Conservation (phyloP, 2,113 vertebrate species). For the Theropithecus gelada region DNA sequence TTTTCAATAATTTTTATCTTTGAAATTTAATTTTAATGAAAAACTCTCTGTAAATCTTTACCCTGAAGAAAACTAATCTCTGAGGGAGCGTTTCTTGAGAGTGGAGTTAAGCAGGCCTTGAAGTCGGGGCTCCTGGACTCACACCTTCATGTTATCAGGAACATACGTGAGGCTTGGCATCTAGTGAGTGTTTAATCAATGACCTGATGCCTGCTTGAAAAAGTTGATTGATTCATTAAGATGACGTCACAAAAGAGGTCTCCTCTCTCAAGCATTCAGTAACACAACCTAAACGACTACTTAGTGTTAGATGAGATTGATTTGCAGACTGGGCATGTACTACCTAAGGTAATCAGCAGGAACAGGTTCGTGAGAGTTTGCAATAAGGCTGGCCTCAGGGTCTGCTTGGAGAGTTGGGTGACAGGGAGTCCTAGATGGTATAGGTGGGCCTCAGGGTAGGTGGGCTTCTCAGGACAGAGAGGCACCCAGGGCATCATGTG, state of each 20-base stretch:
- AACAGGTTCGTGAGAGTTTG: fast-evolving
- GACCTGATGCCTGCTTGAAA: not conserved
- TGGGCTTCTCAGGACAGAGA: not conserved
- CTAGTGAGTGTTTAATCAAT: not conserved
- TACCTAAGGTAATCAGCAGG: fast-evolving
- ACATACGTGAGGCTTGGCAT: fast-evolving
- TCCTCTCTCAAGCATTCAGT: no score
- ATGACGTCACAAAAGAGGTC: no score
- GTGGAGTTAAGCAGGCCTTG: fast-evolving
- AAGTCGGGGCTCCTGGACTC: fast-evolving
- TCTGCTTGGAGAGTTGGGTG: not conserved
- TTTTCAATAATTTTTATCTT: conserved; percentile 51
- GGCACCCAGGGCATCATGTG: no score
- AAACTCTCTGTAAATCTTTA: not conserved
- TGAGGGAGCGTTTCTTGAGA: fast-evolving
- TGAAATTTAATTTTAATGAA: conserved; percentile 43
- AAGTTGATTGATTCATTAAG: not conserved
- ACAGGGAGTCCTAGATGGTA: not conserved
- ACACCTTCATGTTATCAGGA: fast-evolving
- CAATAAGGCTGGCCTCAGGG: not conserved
- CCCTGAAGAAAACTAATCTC: fast-evolving
- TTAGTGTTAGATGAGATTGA: not conserved
- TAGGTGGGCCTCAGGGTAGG: fast-evolving
- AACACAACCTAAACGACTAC: fast-evolving
- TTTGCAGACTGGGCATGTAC: not conserved